phyloP scores from a whole-genome alignment of 2,113 vertebrate genomes.

The cat (Felis catus) region DNA sequence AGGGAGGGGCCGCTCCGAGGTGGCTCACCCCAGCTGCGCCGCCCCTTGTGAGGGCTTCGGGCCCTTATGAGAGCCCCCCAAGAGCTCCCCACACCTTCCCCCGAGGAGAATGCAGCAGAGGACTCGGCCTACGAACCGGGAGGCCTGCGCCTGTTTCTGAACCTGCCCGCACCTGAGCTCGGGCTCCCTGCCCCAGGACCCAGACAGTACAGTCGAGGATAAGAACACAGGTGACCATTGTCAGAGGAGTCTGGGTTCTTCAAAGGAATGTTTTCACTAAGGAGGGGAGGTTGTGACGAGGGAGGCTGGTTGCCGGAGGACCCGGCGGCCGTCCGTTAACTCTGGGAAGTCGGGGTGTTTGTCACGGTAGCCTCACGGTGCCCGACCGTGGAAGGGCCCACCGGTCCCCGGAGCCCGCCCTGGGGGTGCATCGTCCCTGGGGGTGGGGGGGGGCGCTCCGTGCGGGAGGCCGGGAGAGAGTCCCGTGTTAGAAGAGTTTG shows the following conservation, averaged over 20 bases:
- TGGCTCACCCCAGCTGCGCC: fast-evolving
- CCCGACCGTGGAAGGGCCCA: fast-evolving
- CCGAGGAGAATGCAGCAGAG: background rate
- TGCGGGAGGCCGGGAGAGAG: fast-evolving
- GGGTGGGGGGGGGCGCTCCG: fast-evolving
- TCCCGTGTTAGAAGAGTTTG: fast-evolving
- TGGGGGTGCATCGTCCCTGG: fast-evolving
- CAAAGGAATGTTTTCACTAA: background rate
- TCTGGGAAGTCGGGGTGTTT: fast-evolving
- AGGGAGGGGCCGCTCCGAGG: too few species aligned
- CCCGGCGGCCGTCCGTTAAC: fast-evolving
- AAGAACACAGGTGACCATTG: fast-evolving
- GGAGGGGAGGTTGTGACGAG: fast-evolving
- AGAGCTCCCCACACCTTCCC: background rate
- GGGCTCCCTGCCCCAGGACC: background rate
- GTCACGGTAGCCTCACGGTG: fast-evolving
- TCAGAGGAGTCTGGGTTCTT: fast-evolving
- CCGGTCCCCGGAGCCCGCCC: background rate
- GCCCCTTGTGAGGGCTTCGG: background rate
- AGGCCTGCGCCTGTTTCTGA: too few species aligned
- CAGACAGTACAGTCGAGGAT: too few species aligned
- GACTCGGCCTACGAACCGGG: background rate
- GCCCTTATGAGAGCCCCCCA: background rate
- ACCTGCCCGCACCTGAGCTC: background rate
- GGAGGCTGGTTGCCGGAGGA: fast-evolving